Base-by-base conservation (phyloP, 1,140 invertebrate genomes). In the Monomorium pharaonis region DNA sequence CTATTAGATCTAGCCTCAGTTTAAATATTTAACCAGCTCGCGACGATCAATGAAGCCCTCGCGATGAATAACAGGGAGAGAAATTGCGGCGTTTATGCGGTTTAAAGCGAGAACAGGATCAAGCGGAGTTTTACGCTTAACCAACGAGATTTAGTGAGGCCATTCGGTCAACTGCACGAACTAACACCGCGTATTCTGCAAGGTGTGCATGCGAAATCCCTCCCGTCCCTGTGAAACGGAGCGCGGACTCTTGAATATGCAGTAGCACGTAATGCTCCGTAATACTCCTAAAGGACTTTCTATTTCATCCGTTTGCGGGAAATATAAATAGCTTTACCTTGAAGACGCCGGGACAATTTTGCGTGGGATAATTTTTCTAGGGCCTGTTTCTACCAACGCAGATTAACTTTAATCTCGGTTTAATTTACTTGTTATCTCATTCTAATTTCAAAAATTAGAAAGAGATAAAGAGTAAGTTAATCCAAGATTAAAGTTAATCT, bases 261-360 rank as follows among this genome's bases (percentile, higher is more conserved):
- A 83, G 30, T 51, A n/a, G 37, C 14, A 47, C 24, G 16, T 74
- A 60, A 83, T 83, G 58, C 49, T 44, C 33, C 5, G 16, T 74
- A 60, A 83, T 83, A 58, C 49, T 44, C 33, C 5, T 62, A 83
- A 72, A 83, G 67, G 78, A 83, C 51, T 83, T 47, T 83, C 78
- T 83, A 83, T 83, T 83, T 83, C 67, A 47, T 33, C 12, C 51
- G 51, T 54, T n/a, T 60, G 51, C 18, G 33, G 51, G 37, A 33
- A 58, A 30, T 58, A 74, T 83, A 83, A 83, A 83, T 83, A 83
- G 56, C 27, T 42, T 3, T 24, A 14, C 24, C 78, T 81, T 72
- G 78, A 81, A 69, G 51, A 44, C 9, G 18, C 18, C 42, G 24
- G 24, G 65, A n/a, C n/a, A n/a, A n/a, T n/a, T n/a, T 72, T 72